Base-by-base conservation (phyloP, 2,888 invertebrate species). In the Eudasyphora cyanicolor region DNA sequence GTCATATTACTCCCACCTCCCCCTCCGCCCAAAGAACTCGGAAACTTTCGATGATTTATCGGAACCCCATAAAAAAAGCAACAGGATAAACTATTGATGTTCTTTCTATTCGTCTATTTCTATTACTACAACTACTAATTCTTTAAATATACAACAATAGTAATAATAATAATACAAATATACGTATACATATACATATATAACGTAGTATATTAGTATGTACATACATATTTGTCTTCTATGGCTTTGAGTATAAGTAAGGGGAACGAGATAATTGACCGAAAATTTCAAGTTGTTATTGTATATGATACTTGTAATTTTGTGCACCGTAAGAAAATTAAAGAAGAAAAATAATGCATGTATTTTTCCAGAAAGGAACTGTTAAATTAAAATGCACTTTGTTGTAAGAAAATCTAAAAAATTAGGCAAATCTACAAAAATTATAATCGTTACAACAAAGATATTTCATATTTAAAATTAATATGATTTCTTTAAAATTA, bases 11-110 rank as follows among this genome's bases (percentile, higher is more conserved):
- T 14, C 24, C 51, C 21, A 19, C 21, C 49, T 19, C 7, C 17
- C 7, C 17, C 4, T 54, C 57, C 1, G 24, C 14, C 4, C 27
- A 27, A 4, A 12, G 19, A 24, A 57, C 14, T 45, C 57, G 57
- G 27, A 67, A 64, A 67, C 42, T 35, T 38, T 67, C 67, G 67
- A 67, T 67, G 67, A 67, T 67, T 67, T 67, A 67, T 67, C 67
- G 67, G 14, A 67, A 19, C 12, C 21, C 21, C 42, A 42, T 42
- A 67, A 42, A 38, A 57, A 67, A 67, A 67, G 42, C 67, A 67
- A 67, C 67, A 67, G 67, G 67, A 67, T 67, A 67, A 35, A 67
- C 67, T 21, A 67, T 67, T 67, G 67, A 42, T 42, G 42, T 21
- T 42, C 17, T 67, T 42, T 67, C 21, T n/a, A 12, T 57, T 12